phyloP scores from a whole-genome alignment of 2,113 vertebrate genomes.

The Ranitomeya variabilis region DNA sequence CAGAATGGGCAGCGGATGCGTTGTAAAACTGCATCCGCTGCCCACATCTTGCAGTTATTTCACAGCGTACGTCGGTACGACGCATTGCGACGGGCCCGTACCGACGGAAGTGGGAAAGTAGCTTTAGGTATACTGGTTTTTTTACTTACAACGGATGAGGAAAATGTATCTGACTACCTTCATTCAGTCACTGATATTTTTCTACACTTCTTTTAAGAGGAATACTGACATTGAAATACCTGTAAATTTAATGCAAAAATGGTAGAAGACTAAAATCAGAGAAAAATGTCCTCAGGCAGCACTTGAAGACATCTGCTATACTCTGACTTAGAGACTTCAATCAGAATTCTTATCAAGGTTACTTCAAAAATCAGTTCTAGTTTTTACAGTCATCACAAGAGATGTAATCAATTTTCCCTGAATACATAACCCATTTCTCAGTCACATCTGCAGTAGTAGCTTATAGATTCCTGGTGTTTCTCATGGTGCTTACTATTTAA shows the following conservation, averaged over 20 bases:
- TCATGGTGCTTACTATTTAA: neutral
- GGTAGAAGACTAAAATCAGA: neutral
- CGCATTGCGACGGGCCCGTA: too few species aligned
- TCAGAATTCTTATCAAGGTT: constrained; percentile 21
- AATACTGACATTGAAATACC: neutral
- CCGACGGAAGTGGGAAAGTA: too few species aligned
- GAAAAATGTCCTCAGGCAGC: neutral
- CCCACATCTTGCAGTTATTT: too few species aligned
- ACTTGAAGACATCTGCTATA: constrained; percentile 24
- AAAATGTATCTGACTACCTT: neutral
- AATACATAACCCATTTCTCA: neutral
- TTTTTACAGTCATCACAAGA: neutral
- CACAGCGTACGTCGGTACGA: too few species aligned
- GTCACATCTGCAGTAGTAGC: neutral
- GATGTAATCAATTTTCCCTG: neutral
- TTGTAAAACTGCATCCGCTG: too few species aligned
- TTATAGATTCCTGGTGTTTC: neutral
- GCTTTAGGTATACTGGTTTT: too few species aligned
- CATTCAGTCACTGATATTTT: neutral
- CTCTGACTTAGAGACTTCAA: neutral
- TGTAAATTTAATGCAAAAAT: neutral
- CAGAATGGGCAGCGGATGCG: too few species aligned
- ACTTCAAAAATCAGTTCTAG: constrained; percentile 14
- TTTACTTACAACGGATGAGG: neutral
- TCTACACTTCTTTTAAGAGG: neutral